A percentile compares a stretch with the other conserved stretches of the same genome.
phyloP scores from a whole-genome alignment of 2,113 vertebrate species.

The Phyllopteryx taeniolatus region DNA sequence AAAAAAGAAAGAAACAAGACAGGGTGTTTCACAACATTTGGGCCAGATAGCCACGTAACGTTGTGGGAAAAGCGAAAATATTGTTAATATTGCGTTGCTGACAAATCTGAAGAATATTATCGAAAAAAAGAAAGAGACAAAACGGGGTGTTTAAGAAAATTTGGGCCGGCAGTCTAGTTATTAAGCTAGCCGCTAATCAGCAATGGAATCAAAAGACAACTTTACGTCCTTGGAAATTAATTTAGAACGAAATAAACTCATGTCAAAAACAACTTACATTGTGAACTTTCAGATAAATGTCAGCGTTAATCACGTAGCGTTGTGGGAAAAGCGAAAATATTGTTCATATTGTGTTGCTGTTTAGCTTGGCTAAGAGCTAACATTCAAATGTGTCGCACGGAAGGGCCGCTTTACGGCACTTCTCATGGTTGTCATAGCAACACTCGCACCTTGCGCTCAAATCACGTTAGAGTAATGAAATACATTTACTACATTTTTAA shows the following conservation, averaged over 20 bases:
- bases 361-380: neutral
- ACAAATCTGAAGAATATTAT: neutral
- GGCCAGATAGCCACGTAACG: neutral
- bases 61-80: too few relatives aligned
- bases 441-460: neutral
- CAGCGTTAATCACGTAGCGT: neutral
- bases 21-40: neutral
- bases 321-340: neutral
- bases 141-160: neutral
- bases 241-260: neutral
- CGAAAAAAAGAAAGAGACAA: too few relatives aligned
- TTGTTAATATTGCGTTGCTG: too few relatives aligned
- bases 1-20: too few relatives aligned
- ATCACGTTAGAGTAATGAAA: neutral
- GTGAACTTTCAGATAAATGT: neutral
- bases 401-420: neutral
- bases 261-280: neutral
- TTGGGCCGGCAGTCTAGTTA: neutral
- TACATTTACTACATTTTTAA: neutral
- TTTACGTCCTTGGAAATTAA: neutral
- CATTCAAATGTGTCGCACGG: too few relatives aligned
- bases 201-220: neutral
- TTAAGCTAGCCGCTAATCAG: neutral
- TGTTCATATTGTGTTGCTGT: neutral
- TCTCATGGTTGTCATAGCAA: neutral